These are phyloP conservation scores for Orthonyx spaldingii DNA, from an alignment of 2,113 vertebrate species.

Conservation along the genomic window DNA sequence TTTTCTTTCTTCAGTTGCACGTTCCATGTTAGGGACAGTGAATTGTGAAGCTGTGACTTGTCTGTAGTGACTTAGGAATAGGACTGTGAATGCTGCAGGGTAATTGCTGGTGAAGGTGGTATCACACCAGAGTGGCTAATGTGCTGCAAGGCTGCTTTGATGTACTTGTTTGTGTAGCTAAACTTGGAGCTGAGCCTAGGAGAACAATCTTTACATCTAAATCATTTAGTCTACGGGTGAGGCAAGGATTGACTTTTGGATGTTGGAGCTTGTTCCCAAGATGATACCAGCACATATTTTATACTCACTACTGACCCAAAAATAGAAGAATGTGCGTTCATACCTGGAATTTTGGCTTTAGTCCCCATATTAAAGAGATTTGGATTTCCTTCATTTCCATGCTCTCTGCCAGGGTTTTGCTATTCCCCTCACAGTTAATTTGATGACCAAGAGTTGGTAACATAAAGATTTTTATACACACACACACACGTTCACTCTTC, in stretches of 20 bases:
- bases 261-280: background rate
- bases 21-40: background rate
- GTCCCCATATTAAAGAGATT: background rate
- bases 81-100: background rate
- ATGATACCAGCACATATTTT: background rate
- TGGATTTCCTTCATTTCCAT: background rate
- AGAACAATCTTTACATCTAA: constrained; percentile 18
- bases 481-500: background rate
- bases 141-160: constrained; percentile 7
- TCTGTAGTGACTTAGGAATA: background rate
- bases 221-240: background rate
- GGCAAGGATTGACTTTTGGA: background rate
- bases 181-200: constrained; percentile 16
- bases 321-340: background rate
- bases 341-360: background rate
- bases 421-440: background rate
- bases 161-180: constrained; percentile 15
- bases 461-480: background rate
- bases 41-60: background rate
- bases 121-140: background rate
- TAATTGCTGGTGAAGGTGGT: background rate
- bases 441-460: background rate
- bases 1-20: background rate
- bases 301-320: background rate
- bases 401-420: background rate